These are phyloP conservation scores for Entomyzon cyanotis DNA, from an alignment of 2,113 vertebrate genomes.

Conservation along the genomic window DNA sequence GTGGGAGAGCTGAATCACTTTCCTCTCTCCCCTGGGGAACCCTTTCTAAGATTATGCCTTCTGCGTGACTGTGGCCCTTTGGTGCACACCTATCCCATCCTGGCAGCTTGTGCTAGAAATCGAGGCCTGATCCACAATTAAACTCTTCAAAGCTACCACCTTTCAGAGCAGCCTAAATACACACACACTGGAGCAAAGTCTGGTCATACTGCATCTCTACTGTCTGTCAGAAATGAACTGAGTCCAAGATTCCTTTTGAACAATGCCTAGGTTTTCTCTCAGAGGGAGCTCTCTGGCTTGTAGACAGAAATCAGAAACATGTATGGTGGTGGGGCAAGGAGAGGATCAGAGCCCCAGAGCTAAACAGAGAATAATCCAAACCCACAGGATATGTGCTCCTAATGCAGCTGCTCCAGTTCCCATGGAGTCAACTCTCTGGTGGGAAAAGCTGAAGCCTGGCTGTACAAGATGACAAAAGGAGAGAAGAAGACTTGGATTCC, in stretches of 20 bases:
- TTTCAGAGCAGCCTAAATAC: neutral
- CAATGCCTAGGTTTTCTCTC: neutral
- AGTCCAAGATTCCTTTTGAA: neutral
- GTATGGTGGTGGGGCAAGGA: neutral
- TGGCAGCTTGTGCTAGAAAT: neutral
- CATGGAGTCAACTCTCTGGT: neutral
- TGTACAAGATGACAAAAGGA: neutral
- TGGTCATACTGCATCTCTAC: neutral
- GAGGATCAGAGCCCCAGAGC: neutral
- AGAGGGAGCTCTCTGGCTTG: neutral
- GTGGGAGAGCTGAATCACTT: accelerated
- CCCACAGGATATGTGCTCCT: neutral
- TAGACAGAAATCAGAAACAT: neutral
- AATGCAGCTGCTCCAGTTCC: neutral
- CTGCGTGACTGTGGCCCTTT: neutral
- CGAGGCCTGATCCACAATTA: neutral
- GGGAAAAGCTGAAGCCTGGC: neutral
- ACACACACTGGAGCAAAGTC: accelerated
- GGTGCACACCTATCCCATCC: too few species aligned
- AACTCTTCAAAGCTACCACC: neutral
- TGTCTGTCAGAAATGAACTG: neutral
- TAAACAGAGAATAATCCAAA: neutral
- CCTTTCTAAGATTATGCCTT: neutral
- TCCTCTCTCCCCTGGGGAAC: neutral
- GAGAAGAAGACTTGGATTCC: neutral